Conservation (phyloP, 2,888 invertebrate species). For the Plagodis dolabraria region DNA sequence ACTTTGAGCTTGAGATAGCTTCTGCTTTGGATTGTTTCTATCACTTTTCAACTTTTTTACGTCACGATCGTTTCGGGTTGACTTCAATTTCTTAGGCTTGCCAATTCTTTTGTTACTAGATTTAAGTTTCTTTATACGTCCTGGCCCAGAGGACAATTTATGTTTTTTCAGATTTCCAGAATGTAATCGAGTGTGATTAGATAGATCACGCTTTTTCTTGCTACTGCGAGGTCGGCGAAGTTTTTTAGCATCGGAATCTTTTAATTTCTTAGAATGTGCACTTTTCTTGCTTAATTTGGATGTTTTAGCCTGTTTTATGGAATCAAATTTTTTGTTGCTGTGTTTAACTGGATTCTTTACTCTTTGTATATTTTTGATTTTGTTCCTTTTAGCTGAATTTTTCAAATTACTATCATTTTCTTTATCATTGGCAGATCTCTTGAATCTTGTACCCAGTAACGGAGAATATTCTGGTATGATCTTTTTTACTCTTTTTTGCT, state of each 20-base stretch:
- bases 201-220: background rate
- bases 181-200: background rate
- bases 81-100: background rate
- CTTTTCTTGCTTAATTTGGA: background rate
- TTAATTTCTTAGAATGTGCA: background rate
- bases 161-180: background rate
- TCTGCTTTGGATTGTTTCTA: constrained; percentile 1
- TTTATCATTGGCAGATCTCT: constrained; percentile 41
- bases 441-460: constrained; percentile 34
- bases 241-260: background rate
- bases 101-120: background rate
- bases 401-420: constrained; percentile 1
- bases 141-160: background rate
- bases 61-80: background rate
- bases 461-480: constrained; percentile 43
- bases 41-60: background rate
- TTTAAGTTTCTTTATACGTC: background rate
- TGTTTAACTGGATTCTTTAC: background rate
- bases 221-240: background rate
- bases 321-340: background rate
- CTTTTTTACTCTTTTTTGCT: constrained; percentile 55
- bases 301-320: background rate
- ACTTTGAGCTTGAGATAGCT: background rate
- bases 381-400: background rate
- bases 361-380: background rate